Percentiles rank a stretch among this genome's conserved stretches.
Conservation (phyloP, 2,888 invertebrate species). For the Thyatira batis region DNA sequence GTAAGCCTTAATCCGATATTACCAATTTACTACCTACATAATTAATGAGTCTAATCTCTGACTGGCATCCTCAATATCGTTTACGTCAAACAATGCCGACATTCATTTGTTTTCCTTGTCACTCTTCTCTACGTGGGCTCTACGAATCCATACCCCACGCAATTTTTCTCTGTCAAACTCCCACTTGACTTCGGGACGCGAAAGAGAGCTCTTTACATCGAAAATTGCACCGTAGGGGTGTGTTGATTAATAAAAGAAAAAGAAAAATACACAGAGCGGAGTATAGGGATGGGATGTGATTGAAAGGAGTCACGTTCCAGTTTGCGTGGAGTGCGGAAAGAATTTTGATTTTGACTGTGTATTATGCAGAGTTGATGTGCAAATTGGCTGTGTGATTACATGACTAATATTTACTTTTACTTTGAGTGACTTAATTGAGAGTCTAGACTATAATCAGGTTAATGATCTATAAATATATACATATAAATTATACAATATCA, state of each 20-base stretch:
- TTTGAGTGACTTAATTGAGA: not conserved
- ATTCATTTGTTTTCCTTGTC: constrained; percentile 59
- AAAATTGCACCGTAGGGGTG: constrained; percentile 64
- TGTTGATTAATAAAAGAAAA: constrained; percentile 62
- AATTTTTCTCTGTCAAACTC: constrained; percentile 65
- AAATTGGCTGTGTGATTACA: constrained; percentile 30
- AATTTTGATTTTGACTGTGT: constrained; percentile 25
- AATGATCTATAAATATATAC: not conserved
- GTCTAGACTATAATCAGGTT: not conserved
- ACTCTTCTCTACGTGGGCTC: constrained; percentile 34
- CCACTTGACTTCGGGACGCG: constrained; percentile 61
- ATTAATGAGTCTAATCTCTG: constrained; percentile 29
- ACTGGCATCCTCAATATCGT: constrained; percentile 27
- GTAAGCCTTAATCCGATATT: constrained; percentile 4
- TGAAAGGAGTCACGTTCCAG: constrained; percentile 51
- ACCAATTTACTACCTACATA: constrained; percentile 18
- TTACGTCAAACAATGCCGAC: constrained; percentile 39
- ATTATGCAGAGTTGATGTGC: constrained; percentile 36
- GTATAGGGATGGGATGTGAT: constrained; percentile 43
- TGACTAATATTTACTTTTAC: constrained; percentile 19
- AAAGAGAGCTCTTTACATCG: constrained; percentile 61
- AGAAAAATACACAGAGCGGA: constrained; percentile 2
- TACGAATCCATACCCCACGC: constrained; percentile 23
- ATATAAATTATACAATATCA: no score
- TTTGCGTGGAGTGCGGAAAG: constrained; percentile 18